Conservation (phyloP, 2,113 vertebrate genomes). For the Psittacula cyanocephala region DNA sequence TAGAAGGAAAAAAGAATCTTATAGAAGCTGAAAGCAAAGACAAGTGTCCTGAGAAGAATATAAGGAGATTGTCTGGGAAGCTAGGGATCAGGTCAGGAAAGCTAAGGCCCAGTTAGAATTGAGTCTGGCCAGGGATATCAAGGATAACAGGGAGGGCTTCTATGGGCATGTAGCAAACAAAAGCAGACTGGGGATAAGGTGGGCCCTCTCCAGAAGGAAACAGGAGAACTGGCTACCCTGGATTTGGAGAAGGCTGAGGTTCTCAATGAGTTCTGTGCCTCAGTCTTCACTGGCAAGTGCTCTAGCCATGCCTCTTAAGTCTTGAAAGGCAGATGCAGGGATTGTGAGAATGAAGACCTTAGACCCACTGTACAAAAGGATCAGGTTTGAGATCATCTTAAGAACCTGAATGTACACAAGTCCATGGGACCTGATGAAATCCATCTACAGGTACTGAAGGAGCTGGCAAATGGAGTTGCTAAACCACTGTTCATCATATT, state of each 20-base stretch:
- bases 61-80: not conserved
- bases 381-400: not conserved
- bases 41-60: not conserved
- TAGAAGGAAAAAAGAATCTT: not conserved
- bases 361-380: not conserved
- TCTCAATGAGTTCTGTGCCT: not conserved
- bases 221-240: not conserved
- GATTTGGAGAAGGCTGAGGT: not conserved
- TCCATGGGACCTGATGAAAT: not conserved
- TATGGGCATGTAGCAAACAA: not conserved
- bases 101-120: not conserved
- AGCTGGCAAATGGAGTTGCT: not conserved
- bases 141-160: not conserved
- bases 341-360: not conserved
- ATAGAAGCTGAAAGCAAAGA: not conserved
- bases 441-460: not conserved
- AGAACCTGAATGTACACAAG: not conserved
- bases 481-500: not conserved
- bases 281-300: not conserved
- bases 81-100: not conserved
- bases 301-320: not conserved
- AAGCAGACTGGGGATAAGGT: not conserved
- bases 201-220: not conserved
- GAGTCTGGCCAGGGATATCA: not conserved
- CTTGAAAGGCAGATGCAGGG: not conserved